A percentile compares a stretch with the other conserved stretches of the same genome.
Evolutionary conservation across 2,797 vertebrate genomes (phyloP).

Genomic region (Kryptolebias ocellatus): DNA sequence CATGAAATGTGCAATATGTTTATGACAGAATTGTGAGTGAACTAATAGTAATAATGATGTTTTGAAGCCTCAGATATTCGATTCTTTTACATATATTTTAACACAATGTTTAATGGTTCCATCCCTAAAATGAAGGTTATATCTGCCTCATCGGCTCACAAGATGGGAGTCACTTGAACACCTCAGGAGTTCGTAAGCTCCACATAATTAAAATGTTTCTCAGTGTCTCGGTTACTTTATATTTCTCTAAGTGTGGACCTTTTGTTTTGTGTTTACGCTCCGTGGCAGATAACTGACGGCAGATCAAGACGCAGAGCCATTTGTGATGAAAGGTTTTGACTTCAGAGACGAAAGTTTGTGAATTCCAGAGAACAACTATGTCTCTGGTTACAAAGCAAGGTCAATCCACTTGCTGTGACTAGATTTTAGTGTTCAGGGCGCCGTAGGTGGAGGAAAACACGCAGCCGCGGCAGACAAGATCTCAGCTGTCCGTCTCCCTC

Average conservation of each 20-base stretch:
- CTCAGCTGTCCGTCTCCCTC: constrained; percentile 62
- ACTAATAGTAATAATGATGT: no score
- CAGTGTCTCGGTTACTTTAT: constrained; percentile 47
- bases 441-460: constrained; percentile 64
- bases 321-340: constrained; percentile 84
- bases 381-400: constrained; percentile 84
- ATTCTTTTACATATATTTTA: no score
- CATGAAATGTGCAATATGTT: no score
- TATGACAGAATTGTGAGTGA: no score
- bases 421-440: constrained; percentile 62
- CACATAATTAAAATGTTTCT: constrained; percentile 66
- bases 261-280: constrained; percentile 62
- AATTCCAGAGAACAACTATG: constrained; percentile 79
- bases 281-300: constrained; percentile 72
- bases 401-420: constrained; percentile 84
- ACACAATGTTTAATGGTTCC: no score
- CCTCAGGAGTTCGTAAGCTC: constrained; percentile 24
- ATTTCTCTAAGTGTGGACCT: constrained; percentile 51
- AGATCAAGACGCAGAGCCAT: constrained; percentile 66
- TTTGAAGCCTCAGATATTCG: no score
- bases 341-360: constrained; percentile 82
- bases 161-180: constrained; percentile 39
- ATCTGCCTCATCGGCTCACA: background rate
- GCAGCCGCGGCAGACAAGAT: constrained; percentile 44
- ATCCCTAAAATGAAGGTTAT: no score